These are phyloP conservation scores for Caenorhabditis imperialis DNA, from an alignment of 2,888 invertebrate genomes.

Conservation along the genomic window DNA sequence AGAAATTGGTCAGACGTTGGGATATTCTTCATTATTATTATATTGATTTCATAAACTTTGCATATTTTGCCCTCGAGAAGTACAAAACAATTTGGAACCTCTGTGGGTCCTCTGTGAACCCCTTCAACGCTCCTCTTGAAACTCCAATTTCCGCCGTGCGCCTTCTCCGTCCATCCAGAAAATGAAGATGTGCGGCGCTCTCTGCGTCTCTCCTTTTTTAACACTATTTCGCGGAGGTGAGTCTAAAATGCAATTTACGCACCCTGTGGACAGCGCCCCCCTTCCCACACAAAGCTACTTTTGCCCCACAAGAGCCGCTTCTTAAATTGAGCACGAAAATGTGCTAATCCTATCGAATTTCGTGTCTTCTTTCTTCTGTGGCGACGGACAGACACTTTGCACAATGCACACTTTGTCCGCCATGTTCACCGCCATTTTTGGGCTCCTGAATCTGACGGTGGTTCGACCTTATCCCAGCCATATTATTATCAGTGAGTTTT, in stretches of 20 bases:
- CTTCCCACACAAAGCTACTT: slow-evolving; percentile 50
- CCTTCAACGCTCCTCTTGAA: too few species aligned
- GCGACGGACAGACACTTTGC: slow-evolving; percentile 18
- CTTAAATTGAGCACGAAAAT: too few species aligned
- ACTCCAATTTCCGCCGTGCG: too few species aligned
- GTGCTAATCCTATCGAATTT: too few species aligned
- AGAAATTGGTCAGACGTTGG: too few species aligned
- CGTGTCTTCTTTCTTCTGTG: too few species aligned
- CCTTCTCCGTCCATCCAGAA: slow-evolving; percentile 20
- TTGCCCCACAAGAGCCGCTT: too few species aligned
- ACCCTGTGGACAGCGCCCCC: neutral
- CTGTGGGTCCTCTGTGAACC: too few species aligned
- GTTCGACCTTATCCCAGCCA: slow-evolving; percentile 55
- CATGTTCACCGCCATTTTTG: slow-evolving; percentile 26
- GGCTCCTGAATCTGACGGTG: slow-evolving; percentile 39
- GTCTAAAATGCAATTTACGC: slow-evolving; percentile 56
- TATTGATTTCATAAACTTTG: too few species aligned
- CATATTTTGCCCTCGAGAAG: too few species aligned
- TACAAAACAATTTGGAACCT: too few species aligned
- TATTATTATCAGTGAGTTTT: slow-evolving; percentile 56
- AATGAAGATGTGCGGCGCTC: slow-evolving; percentile 24
- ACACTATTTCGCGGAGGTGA: slow-evolving; percentile 43
- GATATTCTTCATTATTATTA: too few species aligned
- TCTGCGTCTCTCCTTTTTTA: slow-evolving; percentile 25
- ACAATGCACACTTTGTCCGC: neutral